Percentiles rank a stretch among this genome's conserved stretches.
These are phyloP conservation scores for Argyra leucocephala DNA, from an alignment of 2,888 invertebrate genomes.

Conservation along the genomic window DNA sequence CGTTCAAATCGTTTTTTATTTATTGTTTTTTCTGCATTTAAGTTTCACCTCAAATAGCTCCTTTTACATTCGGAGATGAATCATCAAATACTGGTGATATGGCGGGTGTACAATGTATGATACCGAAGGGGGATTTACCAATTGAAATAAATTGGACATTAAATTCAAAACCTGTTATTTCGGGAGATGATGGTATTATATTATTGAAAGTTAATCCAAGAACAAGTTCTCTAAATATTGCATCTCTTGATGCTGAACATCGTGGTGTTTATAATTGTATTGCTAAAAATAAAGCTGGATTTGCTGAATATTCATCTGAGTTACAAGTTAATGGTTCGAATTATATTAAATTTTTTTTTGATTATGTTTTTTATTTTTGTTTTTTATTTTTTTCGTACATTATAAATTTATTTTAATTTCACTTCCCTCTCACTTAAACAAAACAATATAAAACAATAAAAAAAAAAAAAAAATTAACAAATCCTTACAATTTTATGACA, in stretches of 20 bases:
- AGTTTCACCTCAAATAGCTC: constrained; percentile 33
- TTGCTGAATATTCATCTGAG: constrained; percentile 43
- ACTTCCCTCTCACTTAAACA: not conserved
- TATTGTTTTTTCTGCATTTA: constrained; percentile 4
- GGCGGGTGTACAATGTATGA: constrained; percentile 55
- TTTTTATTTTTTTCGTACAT: constrained; percentile 13
- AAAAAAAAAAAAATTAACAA: not conserved
- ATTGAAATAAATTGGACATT: constrained; percentile 54
- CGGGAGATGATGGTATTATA: constrained; percentile 40
- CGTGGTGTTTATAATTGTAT: constrained; percentile 52
- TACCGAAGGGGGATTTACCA: constrained; percentile 52
- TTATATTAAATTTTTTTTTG: not conserved
- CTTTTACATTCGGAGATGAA: constrained; percentile 32
- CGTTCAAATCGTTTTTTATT: no score
- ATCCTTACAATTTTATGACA: not conserved
- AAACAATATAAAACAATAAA: no score
- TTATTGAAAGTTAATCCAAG: constrained; percentile 25
- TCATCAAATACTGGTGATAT: constrained; percentile 55
- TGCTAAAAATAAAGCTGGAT: constrained; percentile 49
- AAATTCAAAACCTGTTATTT: constrained; percentile 44
- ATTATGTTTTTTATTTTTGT: constrained; percentile 11
- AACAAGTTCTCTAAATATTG: constrained; percentile 43
- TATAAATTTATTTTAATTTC: not conserved
- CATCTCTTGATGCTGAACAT: constrained; percentile 47
- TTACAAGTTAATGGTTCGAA: constrained; percentile 48